Evolutionary conservation across 2,113 vertebrate genomes (phyloP).

Genomic region (Nanger granti): DNA sequence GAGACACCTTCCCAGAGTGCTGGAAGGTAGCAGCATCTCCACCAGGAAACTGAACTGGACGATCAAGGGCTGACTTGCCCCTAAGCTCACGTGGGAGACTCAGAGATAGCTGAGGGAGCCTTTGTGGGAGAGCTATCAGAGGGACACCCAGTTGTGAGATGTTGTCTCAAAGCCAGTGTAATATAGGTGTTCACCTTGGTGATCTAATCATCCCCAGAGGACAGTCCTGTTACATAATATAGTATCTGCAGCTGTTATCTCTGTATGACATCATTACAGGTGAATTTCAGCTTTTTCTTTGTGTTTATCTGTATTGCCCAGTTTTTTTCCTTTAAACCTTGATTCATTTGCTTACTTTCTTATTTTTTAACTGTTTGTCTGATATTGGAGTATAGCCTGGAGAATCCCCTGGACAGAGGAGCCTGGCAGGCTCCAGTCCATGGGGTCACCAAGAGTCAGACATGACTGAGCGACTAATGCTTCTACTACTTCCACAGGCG

Average conservation of each 20-base stretch:
- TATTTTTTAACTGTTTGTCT: background rate
- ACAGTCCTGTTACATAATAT: background rate
- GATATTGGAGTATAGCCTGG: background rate
- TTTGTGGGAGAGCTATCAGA: background rate
- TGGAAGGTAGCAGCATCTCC: background rate
- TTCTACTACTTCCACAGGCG: background rate
- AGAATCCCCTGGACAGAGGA: background rate
- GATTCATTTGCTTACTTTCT: background rate
- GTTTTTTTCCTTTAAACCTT: background rate
- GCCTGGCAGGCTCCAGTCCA: background rate
- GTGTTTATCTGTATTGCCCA: background rate
- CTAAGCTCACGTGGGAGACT: background rate
- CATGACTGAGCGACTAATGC: background rate
- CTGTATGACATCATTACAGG: background rate
- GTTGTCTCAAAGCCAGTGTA: background rate
- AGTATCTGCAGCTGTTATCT: background rate
- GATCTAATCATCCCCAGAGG: background rate
- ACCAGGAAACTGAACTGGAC: background rate
- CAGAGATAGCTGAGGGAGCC: background rate
- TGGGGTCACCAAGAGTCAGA: background rate
- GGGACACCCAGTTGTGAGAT: background rate
- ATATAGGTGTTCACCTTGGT: background rate
- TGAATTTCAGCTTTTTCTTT: background rate
- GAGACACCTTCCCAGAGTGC: background rate
- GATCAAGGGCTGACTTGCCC: background rate